phyloP scores from a whole-genome alignment of 2,888 invertebrate genomes.

The Nymphalis c-album region DNA sequence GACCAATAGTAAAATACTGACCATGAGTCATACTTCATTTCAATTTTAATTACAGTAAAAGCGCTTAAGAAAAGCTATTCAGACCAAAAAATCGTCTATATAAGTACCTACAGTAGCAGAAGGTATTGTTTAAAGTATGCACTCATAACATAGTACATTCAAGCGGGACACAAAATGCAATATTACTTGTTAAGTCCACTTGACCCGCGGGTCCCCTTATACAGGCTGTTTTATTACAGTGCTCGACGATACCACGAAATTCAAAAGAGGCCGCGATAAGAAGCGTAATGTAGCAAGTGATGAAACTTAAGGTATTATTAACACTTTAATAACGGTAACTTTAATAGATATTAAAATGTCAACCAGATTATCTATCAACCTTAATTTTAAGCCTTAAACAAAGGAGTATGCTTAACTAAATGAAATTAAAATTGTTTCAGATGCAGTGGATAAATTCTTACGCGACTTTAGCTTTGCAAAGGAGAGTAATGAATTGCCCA shows the following conservation, averaged over 20 bases:
- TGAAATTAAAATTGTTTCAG: neutral
- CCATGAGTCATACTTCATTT: too few species aligned
- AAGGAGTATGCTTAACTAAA: neutral
- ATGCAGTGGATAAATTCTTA: neutral
- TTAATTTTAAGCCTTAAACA: neutral
- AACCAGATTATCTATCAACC: neutral
- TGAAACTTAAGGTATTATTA: constrained; percentile 29
- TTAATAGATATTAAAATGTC: constrained; percentile 5
- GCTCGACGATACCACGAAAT: constrained; percentile 32
- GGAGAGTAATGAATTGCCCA: neutral
- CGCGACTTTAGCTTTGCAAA: neutral
- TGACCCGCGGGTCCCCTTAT: constrained; percentile 58
- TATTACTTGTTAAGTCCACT: constrained; percentile 76
- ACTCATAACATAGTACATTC: constrained; percentile 39
- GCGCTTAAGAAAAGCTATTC: neutral
- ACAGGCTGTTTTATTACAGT: constrained; percentile 56
- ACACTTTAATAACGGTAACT: constrained; percentile 15
- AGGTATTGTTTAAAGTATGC: constrained; percentile 37
- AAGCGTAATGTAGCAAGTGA: constrained; percentile 29
- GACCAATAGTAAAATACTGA: too few species aligned
- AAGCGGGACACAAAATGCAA: constrained; percentile 63
- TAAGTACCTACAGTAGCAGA: constrained; percentile 24
- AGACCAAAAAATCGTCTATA: constrained; percentile 18
- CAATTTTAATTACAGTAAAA: too few species aligned
- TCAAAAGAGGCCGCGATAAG: constrained; percentile 25